Evolutionary conservation across 1,140 invertebrate genomes (phyloP).

Genomic region (Drosophila sulfurigaster): DNA sequence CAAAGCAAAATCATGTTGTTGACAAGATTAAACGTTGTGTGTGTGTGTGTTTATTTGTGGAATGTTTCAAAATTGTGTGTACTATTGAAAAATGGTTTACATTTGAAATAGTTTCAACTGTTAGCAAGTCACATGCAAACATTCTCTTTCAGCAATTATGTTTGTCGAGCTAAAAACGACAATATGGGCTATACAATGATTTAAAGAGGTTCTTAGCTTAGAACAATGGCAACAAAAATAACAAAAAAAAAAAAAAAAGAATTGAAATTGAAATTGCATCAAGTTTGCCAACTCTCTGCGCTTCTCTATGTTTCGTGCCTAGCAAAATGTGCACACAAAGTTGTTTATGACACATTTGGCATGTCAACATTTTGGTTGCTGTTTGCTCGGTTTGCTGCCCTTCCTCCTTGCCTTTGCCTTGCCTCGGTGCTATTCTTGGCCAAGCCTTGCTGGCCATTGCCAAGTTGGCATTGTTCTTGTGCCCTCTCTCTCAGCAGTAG

Average conservation of each 20-base stretch:
- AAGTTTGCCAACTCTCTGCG: constrained; percentile 35
- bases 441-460: not conserved
- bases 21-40: not conserved
- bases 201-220: constrained; percentile 19
- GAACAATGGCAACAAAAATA: not conserved
- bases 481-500: too few relatives aligned
- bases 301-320: not conserved
- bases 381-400: constrained; percentile 20
- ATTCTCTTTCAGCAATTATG: constrained; percentile 17
- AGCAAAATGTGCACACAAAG: constrained; percentile 38
- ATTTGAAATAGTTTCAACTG: constrained; percentile 8
- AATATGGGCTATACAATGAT: constrained; percentile 35
- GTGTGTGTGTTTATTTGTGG: constrained; percentile 3
- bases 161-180: constrained; percentile 32
- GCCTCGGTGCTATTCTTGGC: not conserved
- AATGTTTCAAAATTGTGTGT: not conserved
- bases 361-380: constrained; percentile 52
- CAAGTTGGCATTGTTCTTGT: constrained; percentile 39
- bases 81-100: not conserved
- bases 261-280: constrained; percentile 48
- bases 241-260: constrained; percentile 7
- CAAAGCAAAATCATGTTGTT: not conserved
- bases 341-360: constrained; percentile 60
- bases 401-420: too few relatives aligned
- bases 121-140: not conserved